These are phyloP conservation scores for Coluber constrictor DNA, from an alignment of 2,797 vertebrate genomes.

Conservation along the genomic window DNA sequence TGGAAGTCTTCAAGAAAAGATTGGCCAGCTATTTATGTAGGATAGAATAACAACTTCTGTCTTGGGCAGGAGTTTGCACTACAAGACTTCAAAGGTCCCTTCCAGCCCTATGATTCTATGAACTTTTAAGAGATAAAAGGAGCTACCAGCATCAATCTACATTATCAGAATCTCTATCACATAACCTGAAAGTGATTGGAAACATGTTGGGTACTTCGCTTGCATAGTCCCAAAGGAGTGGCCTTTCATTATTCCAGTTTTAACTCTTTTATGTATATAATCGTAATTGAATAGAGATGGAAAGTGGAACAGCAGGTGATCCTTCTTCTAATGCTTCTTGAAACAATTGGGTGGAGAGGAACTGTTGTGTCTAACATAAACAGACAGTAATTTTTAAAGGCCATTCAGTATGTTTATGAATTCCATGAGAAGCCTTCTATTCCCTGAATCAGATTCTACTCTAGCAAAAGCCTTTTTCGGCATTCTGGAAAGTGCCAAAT, in stretches of 20 bases:
- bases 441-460: not conserved
- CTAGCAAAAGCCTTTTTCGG: not conserved
- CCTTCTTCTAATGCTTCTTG: not conserved
- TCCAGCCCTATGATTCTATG: no score
- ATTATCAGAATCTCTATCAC: not conserved
- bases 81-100: no score
- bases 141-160: not conserved
- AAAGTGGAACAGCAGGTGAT: not conserved
- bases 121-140: not conserved
- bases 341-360: not conserved
- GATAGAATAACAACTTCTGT: no score
- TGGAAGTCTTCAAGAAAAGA: no score
- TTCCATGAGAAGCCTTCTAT: not conserved
- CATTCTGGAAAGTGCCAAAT: not conserved
- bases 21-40: no score
- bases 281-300: not conserved
- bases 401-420: not conserved
- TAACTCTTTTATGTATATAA: not conserved
- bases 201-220: not conserved
- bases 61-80: no score
- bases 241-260: not conserved
- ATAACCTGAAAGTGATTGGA: not conserved
- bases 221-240: not conserved
- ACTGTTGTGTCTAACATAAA: not conserved
- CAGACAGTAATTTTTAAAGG: not conserved